Base-by-base conservation (phyloP, 2,888 invertebrate species). In the Gerris lacustris region DNA sequence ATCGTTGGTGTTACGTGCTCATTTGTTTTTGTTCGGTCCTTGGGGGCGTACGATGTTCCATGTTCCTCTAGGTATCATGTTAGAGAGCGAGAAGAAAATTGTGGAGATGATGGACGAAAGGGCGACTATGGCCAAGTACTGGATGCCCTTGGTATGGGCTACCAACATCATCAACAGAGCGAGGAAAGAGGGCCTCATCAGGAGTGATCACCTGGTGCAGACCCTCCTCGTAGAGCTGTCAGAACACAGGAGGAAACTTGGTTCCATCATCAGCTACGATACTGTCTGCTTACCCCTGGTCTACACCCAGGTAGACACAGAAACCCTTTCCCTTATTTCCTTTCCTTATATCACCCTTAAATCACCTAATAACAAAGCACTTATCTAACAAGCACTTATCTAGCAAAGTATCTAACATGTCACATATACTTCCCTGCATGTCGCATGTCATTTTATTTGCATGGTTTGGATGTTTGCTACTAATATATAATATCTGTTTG, bases 71-170 rank as follows among this genome's bases (percentile, higher is more conserved):
- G 91, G 94, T 78, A 83, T 94, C 66, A 92, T 94, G 92, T 85
- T 93, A 83, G 92, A 94, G 79, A 92, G 92, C 76, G 94, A 94
- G 80, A 88, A 90, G 81, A 93, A 94, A 80, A 92, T 94, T 69
- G 92, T 94, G 79, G 94, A 94, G 79, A 87, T 91, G 79, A 89
- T 94, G 88, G 91, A 94, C 79, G 88, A 88, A 18, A 92, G 92
- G 80, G 92, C 91, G 45, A 76, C 91, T 4, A 94, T 94, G 90
- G 91, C 92, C 43, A 89, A 89, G 82, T 94, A 94, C 80, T 94
- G 94, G 94, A 92, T 94, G 92, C 94, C 94, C 0, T 82, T 94
- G 70, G 92, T 94, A 18, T 94, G 94, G 94, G 94, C 94, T 66
- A 92, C 94, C 7, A 93, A 93, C 80, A 91, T 94, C 75, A 92